Evolutionary conservation across 1,140 invertebrate species (phyloP), one percentile per base, ranked within the genome.

Genomic region (Papilio dardanus): DNA sequence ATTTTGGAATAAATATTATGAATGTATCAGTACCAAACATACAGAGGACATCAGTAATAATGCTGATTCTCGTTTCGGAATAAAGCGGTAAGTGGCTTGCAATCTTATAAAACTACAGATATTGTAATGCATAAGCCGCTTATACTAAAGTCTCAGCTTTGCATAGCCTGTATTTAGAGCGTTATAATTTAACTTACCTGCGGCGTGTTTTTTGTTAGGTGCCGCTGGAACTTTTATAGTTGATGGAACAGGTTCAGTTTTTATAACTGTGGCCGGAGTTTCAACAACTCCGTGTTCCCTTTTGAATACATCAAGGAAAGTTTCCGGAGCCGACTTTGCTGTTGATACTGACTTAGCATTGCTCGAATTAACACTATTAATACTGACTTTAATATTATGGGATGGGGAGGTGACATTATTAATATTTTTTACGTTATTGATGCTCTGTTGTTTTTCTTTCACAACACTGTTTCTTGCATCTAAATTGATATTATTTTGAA

Each of bases 261-360:
- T 89, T 21, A 86, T 67, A 71, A 79, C 74, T 42, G 75, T 66
- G 46, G 62, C 58, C 35, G 73, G 33, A 58, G 82, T 82, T 28
- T 89, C 91, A 73, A 83, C 81, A 21, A 93, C 50, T 21, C 90
- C 87, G 78, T 93, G 91, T 78, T 93, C 91, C 78, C 91, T 87
- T 74, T 93, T 93, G 79, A 91, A 93, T 7, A 93, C 91, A 90
- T 93, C 91, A 50, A 93, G 79, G 78, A 92, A 93, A 50, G 90
- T 93, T 80, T 93, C 90, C 7, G 78, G 71, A 28, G 79, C 82
- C 21, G 77, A 65, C 50, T 86, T 88, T 35, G 74, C 16, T 30
- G 35, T 75, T 21, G 81, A 79, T 42, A 81, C 74, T 28, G 80
- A 62, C 67, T 88, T 88, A n/a, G 75, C 82, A 86, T 82, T 85